Evolutionary conservation across 2,888 invertebrate species (phyloP).

Genomic region (Drosophila maculinotata): DNA sequence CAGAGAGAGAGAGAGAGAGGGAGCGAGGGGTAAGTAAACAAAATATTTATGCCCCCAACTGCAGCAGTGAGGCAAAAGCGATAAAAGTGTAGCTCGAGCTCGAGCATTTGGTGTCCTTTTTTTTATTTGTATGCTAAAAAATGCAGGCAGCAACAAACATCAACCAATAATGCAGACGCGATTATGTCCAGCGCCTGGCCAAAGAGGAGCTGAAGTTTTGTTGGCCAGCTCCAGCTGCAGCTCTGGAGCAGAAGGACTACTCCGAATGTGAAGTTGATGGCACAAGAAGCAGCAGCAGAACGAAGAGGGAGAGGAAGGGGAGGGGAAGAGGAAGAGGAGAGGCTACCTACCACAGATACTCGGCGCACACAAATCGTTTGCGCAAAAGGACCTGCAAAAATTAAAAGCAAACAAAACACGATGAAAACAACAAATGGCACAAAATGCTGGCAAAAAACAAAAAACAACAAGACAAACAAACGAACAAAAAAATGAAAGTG

Average conservation of each 20-base stretch:
- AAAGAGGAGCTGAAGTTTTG: conserved; percentile 13
- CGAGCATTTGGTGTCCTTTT: conserved; percentile 21
- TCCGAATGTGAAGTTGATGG: conserved; percentile 76
- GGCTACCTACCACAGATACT: conserved; percentile 37
- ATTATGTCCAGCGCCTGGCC: conserved; percentile 79
- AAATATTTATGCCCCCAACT: conserved; percentile 71
- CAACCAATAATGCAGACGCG: conserved; percentile 85
- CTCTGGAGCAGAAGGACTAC: conserved; percentile 58
- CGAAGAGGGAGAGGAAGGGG: conserved; percentile 3
- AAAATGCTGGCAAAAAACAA: conserved; percentile 9
- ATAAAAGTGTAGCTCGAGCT: conserved; percentile 45
- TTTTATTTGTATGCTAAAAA: conserved; percentile 54
- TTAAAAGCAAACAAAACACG: conserved; percentile 78
- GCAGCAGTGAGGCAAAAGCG: conserved; percentile 34
- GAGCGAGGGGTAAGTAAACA: conserved; percentile 65
- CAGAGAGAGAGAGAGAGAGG: not conserved
- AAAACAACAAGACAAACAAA: conserved; percentile 3
- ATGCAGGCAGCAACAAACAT: conserved; percentile 77
- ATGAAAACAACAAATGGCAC: conserved; percentile 67
- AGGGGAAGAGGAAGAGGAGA: not conserved
- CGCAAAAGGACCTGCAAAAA: conserved; percentile 61
- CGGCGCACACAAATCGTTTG: conserved; percentile 48
- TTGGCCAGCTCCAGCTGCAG: conserved; percentile 30
- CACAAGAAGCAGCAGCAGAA: conserved; percentile 36
- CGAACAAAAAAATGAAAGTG: conserved; percentile 65